Evolutionary conservation across 2,113 vertebrate genomes (phyloP), one percentile per base, ranked within the genome.

Genomic region (Procavia capensis): DNA sequence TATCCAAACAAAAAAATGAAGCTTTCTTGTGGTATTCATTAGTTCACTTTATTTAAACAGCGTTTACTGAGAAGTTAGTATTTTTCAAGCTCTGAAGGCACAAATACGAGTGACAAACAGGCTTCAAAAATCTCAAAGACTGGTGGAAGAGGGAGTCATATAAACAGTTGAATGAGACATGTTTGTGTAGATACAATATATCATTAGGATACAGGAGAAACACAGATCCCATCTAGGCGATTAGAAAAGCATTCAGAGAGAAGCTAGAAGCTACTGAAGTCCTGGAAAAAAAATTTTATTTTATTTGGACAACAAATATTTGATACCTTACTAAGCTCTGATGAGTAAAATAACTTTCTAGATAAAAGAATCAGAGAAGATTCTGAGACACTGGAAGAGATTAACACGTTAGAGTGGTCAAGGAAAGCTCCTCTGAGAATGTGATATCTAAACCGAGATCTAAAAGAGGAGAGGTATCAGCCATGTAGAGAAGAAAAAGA

Each of bases 271-370:
- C 13, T 68, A n/a, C 29, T 34, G 19, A 8, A 96, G 57, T n/a
- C 13, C 78, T 78, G 24, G 31, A 22, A 93, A 66, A 66, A 39
- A 50, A 82, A 54, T 54, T 43, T 39, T 88, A 6, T 5, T 76
- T 85, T 47, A n/a, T 34, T 70, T 61, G 43, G 25, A 76, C 19
- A 63, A 81, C 3, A 66, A 66, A 74, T 66, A 54, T 31, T 54
- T 79, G 82, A 79, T 24, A 64, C 57, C 47, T 57, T 89, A 25
- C 4, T 68, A 89, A 41, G 47, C 0, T 45, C 17, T 90, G 76
- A 78, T 78, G n/a, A 74, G 61, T 36, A 88, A 90, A 94, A 83
- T 50, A 86, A 86, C 25, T 70, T 79, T 5, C 75, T 87, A 82
- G 87, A 45, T 39, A 82, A 66, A 91, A 34, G 10, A 47, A 47